Evolutionary conservation across 2,797 vertebrate genomes (phyloP), one percentile per base, ranked within the genome.

Genomic region (Falco biarmicus): DNA sequence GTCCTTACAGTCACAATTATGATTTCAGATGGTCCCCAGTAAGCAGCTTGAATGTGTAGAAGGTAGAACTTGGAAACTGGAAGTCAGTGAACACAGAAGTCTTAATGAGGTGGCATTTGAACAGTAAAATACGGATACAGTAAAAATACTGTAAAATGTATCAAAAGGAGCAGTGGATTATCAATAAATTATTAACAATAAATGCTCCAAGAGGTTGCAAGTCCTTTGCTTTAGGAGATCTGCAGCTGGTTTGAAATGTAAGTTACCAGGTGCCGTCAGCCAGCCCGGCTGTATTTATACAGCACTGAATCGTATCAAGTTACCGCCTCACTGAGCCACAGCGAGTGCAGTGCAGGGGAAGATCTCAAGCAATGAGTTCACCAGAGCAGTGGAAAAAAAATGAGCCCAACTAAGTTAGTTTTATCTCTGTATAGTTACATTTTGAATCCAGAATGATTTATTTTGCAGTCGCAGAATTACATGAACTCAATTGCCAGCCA

Each of bases 351-450:
- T 2, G 13, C 39, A 11, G 69, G 78, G 13, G 24, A 13, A 15
- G n/a, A 32, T 3, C 50, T n/a, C 77, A 3, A 31, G 73, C 66
- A 64, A 8, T 0, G 32, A 4, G 19, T 12, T 26, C 80, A n/a
- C 5, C 86, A 50, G 18, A 51, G 31, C 53, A 15, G 53, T 4
- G 45, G 22, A 18, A 45, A 64, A 64, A 14, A 37, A 29, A 14
- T 2, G 3, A 19, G 50, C 14, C 50, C 5, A 3, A 37, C 53
- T 6, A 3, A 37, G 18, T 29, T 16, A 12, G 34, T n/a, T 83
- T 47, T 21, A 1, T 31, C 64, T 75, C 64, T 47, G 26, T 8
- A 2, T 0, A 34, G 53, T 15, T 53, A 20, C 43, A 7, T 0
- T 7, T 12, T 61, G 26, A 60, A 79, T 41, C 59, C 86, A 95